phyloP scores from a whole-genome alignment of 2,888 invertebrate species.

The Hartigia nigra region DNA sequence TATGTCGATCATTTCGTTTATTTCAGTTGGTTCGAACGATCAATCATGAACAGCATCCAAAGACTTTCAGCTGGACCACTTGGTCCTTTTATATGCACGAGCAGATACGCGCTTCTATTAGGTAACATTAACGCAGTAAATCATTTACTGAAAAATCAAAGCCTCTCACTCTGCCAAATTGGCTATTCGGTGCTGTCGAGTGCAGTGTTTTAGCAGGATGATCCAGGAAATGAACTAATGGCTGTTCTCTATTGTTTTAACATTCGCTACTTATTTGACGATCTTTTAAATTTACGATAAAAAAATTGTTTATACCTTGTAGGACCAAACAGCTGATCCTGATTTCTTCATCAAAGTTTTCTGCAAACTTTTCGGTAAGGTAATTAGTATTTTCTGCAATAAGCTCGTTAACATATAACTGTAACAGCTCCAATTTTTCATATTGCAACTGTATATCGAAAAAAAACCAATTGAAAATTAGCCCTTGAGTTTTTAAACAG shows the following conservation, averaged over 20 bases:
- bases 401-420: not conserved
- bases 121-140: not conserved
- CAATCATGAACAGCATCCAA: too few species aligned
- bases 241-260: not conserved
- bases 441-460: not conserved
- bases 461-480: not conserved
- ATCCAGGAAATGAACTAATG: not conserved
- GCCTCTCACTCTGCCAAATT: not conserved
- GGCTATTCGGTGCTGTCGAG: not conserved
- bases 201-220: not conserved
- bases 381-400: not conserved
- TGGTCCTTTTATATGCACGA: too few species aligned
- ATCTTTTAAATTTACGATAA: not conserved
- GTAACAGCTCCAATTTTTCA: not conserved
- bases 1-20: not conserved
- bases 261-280: not conserved
- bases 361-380: too few species aligned
- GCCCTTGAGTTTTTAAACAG: not conserved
- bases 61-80: not conserved
- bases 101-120: not conserved
- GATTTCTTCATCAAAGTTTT: too few species aligned
- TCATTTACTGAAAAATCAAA: not conserved
- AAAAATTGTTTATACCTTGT: not conserved
- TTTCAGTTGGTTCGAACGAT: too few species aligned
- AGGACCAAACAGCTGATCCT: not conserved